Conservation (phyloP, 92 coral and sea anemone species). For the Paramuricea clavata region DNA sequence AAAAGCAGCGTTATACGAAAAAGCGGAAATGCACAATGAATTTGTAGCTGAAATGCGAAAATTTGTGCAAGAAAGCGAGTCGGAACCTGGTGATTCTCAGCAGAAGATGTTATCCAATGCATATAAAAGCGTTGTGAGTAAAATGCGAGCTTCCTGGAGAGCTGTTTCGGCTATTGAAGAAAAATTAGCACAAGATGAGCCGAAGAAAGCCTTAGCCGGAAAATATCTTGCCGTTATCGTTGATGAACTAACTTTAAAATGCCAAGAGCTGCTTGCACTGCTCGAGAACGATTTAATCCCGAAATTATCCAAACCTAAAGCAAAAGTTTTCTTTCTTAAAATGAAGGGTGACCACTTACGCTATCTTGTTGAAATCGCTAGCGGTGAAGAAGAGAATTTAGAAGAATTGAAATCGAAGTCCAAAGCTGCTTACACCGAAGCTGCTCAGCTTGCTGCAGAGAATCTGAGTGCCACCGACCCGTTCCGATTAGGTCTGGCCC, state of each 20-base stretch:
- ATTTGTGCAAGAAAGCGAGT: background rate
- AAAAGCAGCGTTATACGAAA: conserved; percentile 19
- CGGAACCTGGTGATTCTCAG: background rate
- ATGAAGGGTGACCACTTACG: conserved; percentile 46
- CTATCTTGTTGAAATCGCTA: conserved; percentile 16
- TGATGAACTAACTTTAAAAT: background rate
- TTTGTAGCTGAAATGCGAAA: conserved; percentile 21
- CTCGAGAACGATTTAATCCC: conserved; percentile 15
- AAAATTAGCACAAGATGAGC: conserved; percentile 14
- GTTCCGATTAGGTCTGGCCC: conserved; percentile 29
- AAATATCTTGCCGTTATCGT: background rate
- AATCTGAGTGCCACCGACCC: background rate
- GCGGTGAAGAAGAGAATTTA: background rate
- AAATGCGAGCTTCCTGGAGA: conserved; percentile 30
- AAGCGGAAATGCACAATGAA: conserved; percentile 23
- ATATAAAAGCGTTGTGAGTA: conserved; percentile 23
- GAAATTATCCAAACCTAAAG: conserved; percentile 4
- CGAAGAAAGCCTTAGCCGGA: background rate
- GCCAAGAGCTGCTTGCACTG: conserved; percentile 7
- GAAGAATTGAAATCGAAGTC: conserved; percentile 14
- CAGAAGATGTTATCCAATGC: conserved; percentile 43
- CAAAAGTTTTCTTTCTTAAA: conserved; percentile 42
- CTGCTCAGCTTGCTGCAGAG: background rate
- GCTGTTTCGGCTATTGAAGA: background rate
- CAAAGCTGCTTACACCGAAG: conserved; percentile 16